phyloP scores from a whole-genome alignment of 2,797 vertebrate genomes.

The Salmo trutta region DNA sequence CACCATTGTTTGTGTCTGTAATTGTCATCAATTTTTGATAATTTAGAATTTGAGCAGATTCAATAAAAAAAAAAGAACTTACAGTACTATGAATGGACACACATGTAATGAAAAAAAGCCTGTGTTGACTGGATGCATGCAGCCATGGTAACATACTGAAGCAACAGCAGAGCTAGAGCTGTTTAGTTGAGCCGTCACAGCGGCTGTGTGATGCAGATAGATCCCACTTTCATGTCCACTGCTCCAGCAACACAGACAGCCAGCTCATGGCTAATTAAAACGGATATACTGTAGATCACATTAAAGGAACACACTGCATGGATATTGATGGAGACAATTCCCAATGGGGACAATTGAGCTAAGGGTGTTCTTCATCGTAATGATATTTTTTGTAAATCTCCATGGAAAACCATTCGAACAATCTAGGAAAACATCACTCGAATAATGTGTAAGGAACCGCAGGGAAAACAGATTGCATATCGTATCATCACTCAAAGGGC shows the following conservation, averaged over 20 bases:
- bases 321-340: constrained; percentile 9
- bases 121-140: constrained; percentile 66
- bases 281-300: constrained; percentile 37
- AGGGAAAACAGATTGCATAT: not conserved
- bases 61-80: constrained; percentile 30
- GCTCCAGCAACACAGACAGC: constrained; percentile 40
- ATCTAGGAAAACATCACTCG: constrained; percentile 9
- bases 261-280: constrained; percentile 44
- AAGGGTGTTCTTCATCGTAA: constrained; percentile 10
- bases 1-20: not conserved
- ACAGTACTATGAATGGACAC: constrained; percentile 25
- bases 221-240: constrained; percentile 50
- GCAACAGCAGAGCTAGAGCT: constrained; percentile 60
- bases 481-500: not conserved
- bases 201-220: constrained; percentile 37
- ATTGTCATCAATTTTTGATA: not conserved
- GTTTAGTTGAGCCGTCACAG: constrained; percentile 50
- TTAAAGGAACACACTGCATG: constrained; percentile 28
- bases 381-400: constrained; percentile 11
- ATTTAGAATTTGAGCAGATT: constrained; percentile 25
- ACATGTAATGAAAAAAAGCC: constrained; percentile 44
- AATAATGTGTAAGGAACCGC: not conserved
- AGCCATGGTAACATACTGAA: constrained; percentile 70
- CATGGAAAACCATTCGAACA: constrained; percentile 1
- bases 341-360: constrained; percentile 13